Percentiles rank a stretch among this genome's conserved stretches.
Conservation (phyloP, 2,888 invertebrate genomes). For the Zeuzera pyrina region DNA sequence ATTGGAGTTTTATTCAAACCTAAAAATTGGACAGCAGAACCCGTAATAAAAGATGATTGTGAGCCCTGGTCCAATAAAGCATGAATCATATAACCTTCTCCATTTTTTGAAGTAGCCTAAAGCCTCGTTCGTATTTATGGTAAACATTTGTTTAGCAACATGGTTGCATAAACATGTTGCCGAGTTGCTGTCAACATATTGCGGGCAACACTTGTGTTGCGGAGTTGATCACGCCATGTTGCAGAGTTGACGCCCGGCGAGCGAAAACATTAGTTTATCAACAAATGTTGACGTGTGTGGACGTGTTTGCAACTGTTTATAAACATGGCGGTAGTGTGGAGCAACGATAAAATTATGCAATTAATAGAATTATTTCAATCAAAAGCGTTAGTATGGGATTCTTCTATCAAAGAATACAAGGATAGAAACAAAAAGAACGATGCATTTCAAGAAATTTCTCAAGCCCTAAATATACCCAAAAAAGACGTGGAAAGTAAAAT, state of each 20-base stretch:
- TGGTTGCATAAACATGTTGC: neutral
- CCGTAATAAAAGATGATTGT: too few species aligned
- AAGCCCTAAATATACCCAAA: constrained; percentile 1
- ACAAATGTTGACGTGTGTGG: constrained; percentile 13
- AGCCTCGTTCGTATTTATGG: neutral
- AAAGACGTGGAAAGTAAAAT: constrained; percentile 2
- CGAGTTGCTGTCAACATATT: too few species aligned
- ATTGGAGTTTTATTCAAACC: too few species aligned
- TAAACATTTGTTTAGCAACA: neutral
- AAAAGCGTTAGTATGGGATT: constrained; percentile 5
- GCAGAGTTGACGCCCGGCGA: constrained; percentile 7
- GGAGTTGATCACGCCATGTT: constrained; percentile 2
- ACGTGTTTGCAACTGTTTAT: constrained; percentile 9
- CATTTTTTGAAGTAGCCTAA: too few species aligned
- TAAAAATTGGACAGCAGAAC: too few species aligned
- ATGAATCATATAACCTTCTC: too few species aligned
- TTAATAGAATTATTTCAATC: constrained; percentile 10
- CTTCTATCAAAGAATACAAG: constrained; percentile 4
- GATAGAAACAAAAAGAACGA: constrained; percentile 4
- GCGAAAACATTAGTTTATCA: too few species aligned
- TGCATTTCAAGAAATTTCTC: constrained; percentile 3
- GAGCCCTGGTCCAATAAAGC: too few species aligned
- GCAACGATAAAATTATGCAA: constrained; percentile 15
- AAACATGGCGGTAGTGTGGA: constrained; percentile 13
- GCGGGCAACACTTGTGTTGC: too few species aligned